Evolutionary conservation across 2,888 invertebrate species (phyloP).

Genomic region (Orthosia cruda): DNA sequence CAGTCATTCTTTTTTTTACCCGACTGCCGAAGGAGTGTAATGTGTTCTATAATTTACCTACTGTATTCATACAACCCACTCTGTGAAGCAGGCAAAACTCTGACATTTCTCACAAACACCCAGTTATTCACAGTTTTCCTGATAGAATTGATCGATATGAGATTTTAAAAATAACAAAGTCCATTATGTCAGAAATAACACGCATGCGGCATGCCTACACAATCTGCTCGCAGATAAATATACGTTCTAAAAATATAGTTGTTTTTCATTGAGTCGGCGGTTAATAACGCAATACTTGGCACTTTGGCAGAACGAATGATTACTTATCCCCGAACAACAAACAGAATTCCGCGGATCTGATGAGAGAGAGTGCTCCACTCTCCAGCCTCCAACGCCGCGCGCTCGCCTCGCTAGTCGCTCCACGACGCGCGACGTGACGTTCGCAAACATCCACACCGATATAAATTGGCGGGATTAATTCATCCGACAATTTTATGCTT

Average conservation of each 20-base stretch:
- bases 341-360: conserved; percentile 39
- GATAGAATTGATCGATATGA: not conserved
- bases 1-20: too few relatives aligned
- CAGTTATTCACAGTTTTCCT: not conserved
- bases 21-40: too few relatives aligned
- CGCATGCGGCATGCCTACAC: conserved; percentile 20
- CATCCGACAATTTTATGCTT: conserved; percentile 37
- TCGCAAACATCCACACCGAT: conserved; percentile 60
- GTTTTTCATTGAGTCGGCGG: conserved; percentile 19
- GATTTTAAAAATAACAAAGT: not conserved
- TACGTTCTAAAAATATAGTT: conserved; percentile 18
- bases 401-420: not conserved
- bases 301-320: conserved; percentile 18
- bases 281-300: conserved; percentile 28
- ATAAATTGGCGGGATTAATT: conserved; percentile 68
- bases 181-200: conserved; percentile 21
- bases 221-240: conserved; percentile 18
- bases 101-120: conserved; percentile 9
- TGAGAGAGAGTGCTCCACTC: conserved; percentile 35
- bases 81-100: not conserved
- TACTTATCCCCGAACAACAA: conserved; percentile 43
- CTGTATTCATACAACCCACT: not conserved
- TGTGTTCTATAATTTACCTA: too few relatives aligned
- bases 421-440: conserved; percentile 7
- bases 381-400: not conserved